Evolutionary conservation across 2,797 vertebrate genomes (phyloP), one percentile per base, ranked within the genome.

Genomic region (Lemur catta): DNA sequence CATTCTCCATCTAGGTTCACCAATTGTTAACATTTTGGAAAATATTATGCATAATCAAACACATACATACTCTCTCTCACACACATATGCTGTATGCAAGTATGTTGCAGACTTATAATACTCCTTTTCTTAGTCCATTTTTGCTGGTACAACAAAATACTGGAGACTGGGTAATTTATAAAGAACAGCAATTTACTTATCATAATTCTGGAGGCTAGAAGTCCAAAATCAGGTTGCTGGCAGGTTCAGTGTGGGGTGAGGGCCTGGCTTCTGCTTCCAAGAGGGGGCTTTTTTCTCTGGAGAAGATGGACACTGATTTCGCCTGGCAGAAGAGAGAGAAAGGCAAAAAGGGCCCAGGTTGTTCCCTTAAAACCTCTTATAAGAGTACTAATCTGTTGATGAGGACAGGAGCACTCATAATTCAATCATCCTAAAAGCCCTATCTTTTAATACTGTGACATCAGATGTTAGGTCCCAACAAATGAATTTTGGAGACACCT

Each of bases 11-110:
- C 24, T 94, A 61, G 46, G 17, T 80, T 69, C 2, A 41, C 74
- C 57, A 75, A 48, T 84, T 93, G 26, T 90, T 76, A 84, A 50
- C n/a, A 72, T 87, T 92, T 86, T 35, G 22, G 24, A 72, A 94
- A 72, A 72, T 61, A 61, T 28, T 30, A 38, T 30, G 17, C 35
- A 75, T 65, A 61, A 30, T 75, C 41, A 22, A 7, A 67, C 28
- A 84, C 35, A 91, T 10, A 50, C 5, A 2, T 14, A 46, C 18
- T 11, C 7, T 30, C 15, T 65, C 33, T 12, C 24, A 52, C 26
- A 71, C 26, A 67, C 26, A n/a, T 4, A 59, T 12, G 28, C 30
- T 48, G 14, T 75, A 50, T 14, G 28, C 57, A 33, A 22, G 1
- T 67, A 67, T 41, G 30, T 38, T 46, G 2, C 30, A 93, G 63